These are phyloP conservation scores for Hemibagrus guttatus DNA, from an alignment of 2,797 vertebrate species.

Conservation along the genomic window DNA sequence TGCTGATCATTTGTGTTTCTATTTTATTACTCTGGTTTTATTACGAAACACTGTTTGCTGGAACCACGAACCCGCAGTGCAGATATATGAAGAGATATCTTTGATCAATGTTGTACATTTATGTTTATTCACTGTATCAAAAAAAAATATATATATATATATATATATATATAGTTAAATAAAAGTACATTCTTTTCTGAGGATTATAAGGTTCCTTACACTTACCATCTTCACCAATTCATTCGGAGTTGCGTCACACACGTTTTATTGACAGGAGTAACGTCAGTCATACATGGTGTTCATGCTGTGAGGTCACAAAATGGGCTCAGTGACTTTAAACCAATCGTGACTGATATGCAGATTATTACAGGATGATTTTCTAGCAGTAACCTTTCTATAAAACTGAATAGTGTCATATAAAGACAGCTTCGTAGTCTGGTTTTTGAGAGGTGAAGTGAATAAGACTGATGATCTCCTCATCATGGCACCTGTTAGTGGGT, in stretches of 20 bases:
- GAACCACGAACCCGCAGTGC: constrained; percentile 50
- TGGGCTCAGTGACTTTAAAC: not conserved
- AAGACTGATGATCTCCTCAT: too few relatives aligned
- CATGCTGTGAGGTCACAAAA: not conserved
- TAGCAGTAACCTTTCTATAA: not conserved
- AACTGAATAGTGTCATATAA: not conserved
- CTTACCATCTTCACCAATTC: not conserved
- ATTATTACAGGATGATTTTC: not conserved
- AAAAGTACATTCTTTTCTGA: constrained; percentile 61
- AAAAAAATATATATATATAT: not conserved
- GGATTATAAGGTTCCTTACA: constrained; percentile 33
- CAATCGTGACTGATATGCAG: not conserved
- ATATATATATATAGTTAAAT: constrained; percentile 57
- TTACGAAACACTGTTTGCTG: constrained; percentile 61
- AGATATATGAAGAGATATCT: constrained; percentile 57
- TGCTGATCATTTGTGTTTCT: constrained; percentile 61
- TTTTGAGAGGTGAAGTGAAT: too few relatives aligned
- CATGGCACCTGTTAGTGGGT: too few relatives aligned
- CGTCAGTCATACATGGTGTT: not conserved
- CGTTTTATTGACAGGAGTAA: not conserved
- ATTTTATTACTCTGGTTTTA: constrained; percentile 56
- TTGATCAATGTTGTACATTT: constrained; percentile 58
- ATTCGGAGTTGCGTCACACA: not conserved
- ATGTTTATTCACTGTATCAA: constrained; percentile 54
- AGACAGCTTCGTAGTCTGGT: too few relatives aligned